Conservation (phyloP, 2,797 vertebrate species). For the Acomys russatus region DNA sequence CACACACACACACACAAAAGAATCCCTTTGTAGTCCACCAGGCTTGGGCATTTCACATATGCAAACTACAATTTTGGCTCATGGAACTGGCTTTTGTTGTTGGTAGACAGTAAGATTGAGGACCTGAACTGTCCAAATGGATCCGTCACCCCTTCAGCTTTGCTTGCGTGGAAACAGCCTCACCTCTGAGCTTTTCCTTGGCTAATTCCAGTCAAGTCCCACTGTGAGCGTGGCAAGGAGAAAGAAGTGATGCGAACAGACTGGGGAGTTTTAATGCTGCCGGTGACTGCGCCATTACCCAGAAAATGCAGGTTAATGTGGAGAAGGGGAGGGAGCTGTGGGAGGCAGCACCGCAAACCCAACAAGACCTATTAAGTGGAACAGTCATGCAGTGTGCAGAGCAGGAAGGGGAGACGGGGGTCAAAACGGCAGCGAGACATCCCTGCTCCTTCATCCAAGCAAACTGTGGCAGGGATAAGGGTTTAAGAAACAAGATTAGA, state of each 20-base stretch:
- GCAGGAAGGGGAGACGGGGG: constrained; percentile 61
- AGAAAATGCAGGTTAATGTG: constrained; percentile 73
- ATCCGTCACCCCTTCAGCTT: neutral
- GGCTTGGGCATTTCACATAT: neutral
- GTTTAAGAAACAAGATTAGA: constrained; percentile 9
- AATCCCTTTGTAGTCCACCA: neutral
- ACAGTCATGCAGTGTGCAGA: constrained; percentile 49
- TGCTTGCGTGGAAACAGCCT: constrained; percentile 12
- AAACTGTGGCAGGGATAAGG: constrained; percentile 25
- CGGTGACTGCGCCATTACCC: constrained; percentile 6
- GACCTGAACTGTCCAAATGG: neutral
- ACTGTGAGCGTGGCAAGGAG: constrained; percentile 28
- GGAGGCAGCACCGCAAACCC: constrained; percentile 32
- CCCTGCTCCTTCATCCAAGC: constrained; percentile 54
- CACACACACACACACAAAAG: neutral
- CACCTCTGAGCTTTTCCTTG: constrained; percentile 15
- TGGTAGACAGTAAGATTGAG: neutral
- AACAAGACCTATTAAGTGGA: constrained; percentile 13
- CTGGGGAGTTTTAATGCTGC: constrained; percentile 39
- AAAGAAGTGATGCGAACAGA: constrained; percentile 1
- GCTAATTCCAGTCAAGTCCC: constrained; percentile 11
- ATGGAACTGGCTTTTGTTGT: neutral
- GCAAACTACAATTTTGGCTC: neutral
- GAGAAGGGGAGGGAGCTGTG: constrained; percentile 55
- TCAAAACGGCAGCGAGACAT: constrained; percentile 27